Evolutionary conservation across 2,113 vertebrate species (phyloP), one percentile per base, ranked within the genome.

Genomic region (Notothenia coriiceps): DNA sequence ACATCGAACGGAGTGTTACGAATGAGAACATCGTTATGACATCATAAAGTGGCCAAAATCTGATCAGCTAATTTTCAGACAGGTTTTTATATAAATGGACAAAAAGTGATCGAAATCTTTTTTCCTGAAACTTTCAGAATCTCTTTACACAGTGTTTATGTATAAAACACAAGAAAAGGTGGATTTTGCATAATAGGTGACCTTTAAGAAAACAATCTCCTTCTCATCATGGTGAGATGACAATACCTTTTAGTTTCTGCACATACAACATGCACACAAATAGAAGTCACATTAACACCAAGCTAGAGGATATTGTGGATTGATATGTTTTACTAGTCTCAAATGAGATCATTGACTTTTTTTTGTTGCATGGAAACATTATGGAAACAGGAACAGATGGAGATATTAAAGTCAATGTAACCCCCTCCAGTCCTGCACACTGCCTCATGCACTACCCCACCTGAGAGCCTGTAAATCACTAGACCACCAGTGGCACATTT

Each of bases 241-340:
- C 33, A 35, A 64, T 1, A 33, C 25, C 13, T 61, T 62, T 17
- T 49, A 20, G 2, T 22, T 29, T 50, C 29, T 50, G 6, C 13
- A 50, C 9, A 59, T 4, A 22, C 29, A 59, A 25, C 12, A 25
- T 2, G 11, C 15, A 11, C 2, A 12, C 10, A 22, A 60, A 47
- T 29, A 29, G 29, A 29, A 29, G 29, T 52, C 49, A 29, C 49
- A 65, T 7, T 20, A 56, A 6, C 15, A 8, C n/a, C 44, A 15
- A 61, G 14, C 55, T 73, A 1, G 2, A 47, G 25, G 43, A 0
- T 2, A n/a, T 5, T 6, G 35, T n/a, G 43, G 40, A 78, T 33
- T 56, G 40, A 74, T 68, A 54, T 29, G 47, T 77, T 77, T 50
- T 72, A 6, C 67, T 15, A 7, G 17, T n/a, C 6, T 60, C n/a